A percentile compares a stretch with the other conserved stretches of the same genome.
These are phyloP conservation scores for Mylabris sibirica DNA, from an alignment of 2,888 invertebrate genomes.

Conservation along the genomic window DNA sequence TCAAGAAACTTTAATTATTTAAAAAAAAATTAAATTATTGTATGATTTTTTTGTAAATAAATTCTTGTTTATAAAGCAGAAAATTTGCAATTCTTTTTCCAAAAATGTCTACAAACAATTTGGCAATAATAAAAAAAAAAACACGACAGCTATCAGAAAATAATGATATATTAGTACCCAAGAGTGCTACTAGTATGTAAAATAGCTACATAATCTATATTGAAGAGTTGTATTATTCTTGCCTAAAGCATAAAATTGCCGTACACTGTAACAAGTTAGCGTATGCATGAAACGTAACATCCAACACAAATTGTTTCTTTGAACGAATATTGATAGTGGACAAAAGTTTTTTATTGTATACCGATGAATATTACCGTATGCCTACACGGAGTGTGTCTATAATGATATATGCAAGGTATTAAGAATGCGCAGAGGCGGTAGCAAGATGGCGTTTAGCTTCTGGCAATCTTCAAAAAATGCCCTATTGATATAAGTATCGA, in stretches of 20 bases:
- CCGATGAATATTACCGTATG: slow-evolving; percentile 51
- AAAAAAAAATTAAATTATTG: not conserved
- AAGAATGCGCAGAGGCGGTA: slow-evolving; percentile 58
- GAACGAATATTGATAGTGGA: slow-evolving; percentile 43
- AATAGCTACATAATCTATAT: slow-evolving; percentile 61
- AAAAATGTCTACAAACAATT: slow-evolving; percentile 11
- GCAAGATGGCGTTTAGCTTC: slow-evolving; percentile 52
- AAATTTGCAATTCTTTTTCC: not conserved
- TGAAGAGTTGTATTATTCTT: slow-evolving; percentile 56
- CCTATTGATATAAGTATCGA: not conserved
- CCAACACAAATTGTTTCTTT: slow-evolving; percentile 14
- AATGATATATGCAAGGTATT: slow-evolving; percentile 60
- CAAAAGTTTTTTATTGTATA: slow-evolving; percentile 39
- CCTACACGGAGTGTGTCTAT: slow-evolving; percentile 62
- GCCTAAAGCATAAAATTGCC: slow-evolving; percentile 43
- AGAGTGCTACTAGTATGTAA: slow-evolving; percentile 62
- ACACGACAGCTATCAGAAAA: slow-evolving; percentile 56
- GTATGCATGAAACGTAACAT: slow-evolving; percentile 20
- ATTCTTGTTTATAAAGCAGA: not conserved
- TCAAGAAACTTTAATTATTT: not conserved
- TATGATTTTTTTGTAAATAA: not conserved
- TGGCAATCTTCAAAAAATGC: slow-evolving; percentile 35
- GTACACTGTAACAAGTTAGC: slow-evolving; percentile 31
- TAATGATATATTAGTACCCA: slow-evolving; percentile 61
- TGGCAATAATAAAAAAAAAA: slow-evolving; percentile 39